Evolutionary conservation across 2,888 invertebrate species (phyloP), one percentile per base, ranked within the genome.

Genomic region (Alcis repandata): DNA sequence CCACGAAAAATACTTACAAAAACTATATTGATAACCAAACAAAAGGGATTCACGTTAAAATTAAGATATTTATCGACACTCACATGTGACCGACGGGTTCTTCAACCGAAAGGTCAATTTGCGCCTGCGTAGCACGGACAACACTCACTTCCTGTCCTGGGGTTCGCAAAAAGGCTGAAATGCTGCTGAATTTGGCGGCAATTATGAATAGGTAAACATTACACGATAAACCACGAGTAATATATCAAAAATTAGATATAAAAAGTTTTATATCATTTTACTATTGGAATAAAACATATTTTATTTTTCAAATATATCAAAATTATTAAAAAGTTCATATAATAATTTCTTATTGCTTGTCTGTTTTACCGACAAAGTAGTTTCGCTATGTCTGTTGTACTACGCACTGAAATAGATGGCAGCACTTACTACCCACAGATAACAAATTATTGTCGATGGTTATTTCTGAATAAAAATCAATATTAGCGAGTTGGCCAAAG

Each of bases 71-170:
- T 92, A 93, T 93, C 93, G 92, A 94, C 96, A 97, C 97, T 97
- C 96, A 97, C 97, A 96, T 97, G 97, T 97, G 96, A 96, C 96
- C 96, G 96, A 96, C 96, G 96, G 96, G 96, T 95, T 96, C 96
- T 96, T 95, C 95, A 95, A 96, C 96, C 96, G 96, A 96, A 96
- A 96, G 96, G 95, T 94, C 94, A 94, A 91, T 92, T 90, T 93
- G 94, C 95, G 95, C 96, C 95, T 95, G 96, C 96, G 96, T 94
- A 94, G 92, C 92, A 93, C 92, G 91, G 90, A 93, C 89, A 92
- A 92, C 85, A 91, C 88, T 92, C 91, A 91, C 91, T 94, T 94
- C 93, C 93, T 88, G 90, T 90, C 70, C 85, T 85, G 92, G 93
- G 93, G 93, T 92, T 93, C 93, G 84, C 93, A 93, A 87, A 86